Evolutionary conservation across 2,888 invertebrate genomes (phyloP), one percentile per base, ranked within the genome.

Genomic region (Temnothorax unifasciatus): DNA sequence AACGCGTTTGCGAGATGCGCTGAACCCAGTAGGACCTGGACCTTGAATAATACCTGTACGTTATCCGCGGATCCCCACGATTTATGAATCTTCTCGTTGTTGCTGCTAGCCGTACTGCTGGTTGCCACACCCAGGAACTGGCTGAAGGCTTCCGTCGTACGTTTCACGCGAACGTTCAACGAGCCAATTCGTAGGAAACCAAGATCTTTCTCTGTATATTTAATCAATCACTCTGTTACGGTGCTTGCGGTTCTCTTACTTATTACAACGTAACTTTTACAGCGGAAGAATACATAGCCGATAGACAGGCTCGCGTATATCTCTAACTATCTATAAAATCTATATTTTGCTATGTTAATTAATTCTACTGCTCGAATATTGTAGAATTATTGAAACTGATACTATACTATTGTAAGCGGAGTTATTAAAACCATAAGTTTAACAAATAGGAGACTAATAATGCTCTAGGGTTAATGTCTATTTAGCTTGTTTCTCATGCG

Each of bases 131-230:
- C 98, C 91, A 98, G 96, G 95, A 98, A 98, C 94, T 98, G 97
- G 95, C 98, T 98, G 95, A 98, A 98, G 29, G 98, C 98, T 95
- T 98, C 98, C 83, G 98, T 98, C 69, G 98, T 98, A 95, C 98
- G 98, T 96, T 98, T 98, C 92, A 98, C 98, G 93, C 98, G 96
- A 69, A 98, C 98, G 95, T 98, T 98, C 95, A 98, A 95, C 29
- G 98, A 98, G 92, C 98, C 98, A 95, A 98, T 98, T 93, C 98
- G 97, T 90, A 98, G 97, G 95, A 98, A 98, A 91, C 98, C 97
- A 95, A 97, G 96, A 95, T 98, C 98, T 96, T 98, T 98, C 95
- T 98, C 98, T 97, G 96, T 68, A 83, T 90, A 83, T 85, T 87
- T 73, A 88, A 89, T 82, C 82, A 87, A 87, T 87, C n/a, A 82